Evolutionary conservation across 2,113 vertebrate genomes (phyloP).

Genomic region (Caranx ignobilis): DNA sequence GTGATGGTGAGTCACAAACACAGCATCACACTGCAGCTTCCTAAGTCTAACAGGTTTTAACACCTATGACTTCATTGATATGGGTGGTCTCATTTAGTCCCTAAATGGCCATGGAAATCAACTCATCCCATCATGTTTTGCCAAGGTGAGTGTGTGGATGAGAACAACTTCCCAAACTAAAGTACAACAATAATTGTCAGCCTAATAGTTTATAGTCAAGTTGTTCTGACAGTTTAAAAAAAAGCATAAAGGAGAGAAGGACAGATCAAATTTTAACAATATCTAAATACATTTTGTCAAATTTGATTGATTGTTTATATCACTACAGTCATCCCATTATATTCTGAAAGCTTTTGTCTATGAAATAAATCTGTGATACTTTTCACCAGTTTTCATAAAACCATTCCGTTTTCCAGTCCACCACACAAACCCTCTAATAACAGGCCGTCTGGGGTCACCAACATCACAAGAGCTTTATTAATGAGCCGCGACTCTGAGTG

Average conservation of each 20-base stretch:
- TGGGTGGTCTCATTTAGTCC: slow-evolving; percentile 35
- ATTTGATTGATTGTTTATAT: not conserved
- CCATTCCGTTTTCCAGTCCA: not conserved
- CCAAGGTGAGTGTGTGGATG: slow-evolving; percentile 4
- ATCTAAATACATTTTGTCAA: slow-evolving; percentile 12
- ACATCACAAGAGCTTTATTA: slow-evolving; percentile 20
- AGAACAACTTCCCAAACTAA: slow-evolving; percentile 16
- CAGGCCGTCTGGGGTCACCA: slow-evolving; percentile 10
- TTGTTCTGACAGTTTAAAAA: slow-evolving; percentile 1
- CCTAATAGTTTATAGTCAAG: slow-evolving; percentile 14
- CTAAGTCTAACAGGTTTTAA: slow-evolving; percentile 8
- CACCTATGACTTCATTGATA: slow-evolving; percentile 1
- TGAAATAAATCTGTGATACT: not conserved
- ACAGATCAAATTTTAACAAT: not conserved
- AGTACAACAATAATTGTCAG: slow-evolving; percentile 28
- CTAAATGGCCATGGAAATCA: slow-evolving; percentile 33
- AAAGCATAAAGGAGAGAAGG: not conserved
- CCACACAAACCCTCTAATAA: not conserved
- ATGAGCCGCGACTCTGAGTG: slow-evolving; percentile 12
- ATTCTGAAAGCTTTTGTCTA: not conserved
- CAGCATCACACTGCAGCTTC: not conserved
- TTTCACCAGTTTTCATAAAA: slow-evolving; percentile 1
- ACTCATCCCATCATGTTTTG: slow-evolving; percentile 33
- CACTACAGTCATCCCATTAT: no score
- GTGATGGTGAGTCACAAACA: not conserved